Conservation (phyloP, 2,113 vertebrate genomes). For the Pachyramphus minor region DNA sequence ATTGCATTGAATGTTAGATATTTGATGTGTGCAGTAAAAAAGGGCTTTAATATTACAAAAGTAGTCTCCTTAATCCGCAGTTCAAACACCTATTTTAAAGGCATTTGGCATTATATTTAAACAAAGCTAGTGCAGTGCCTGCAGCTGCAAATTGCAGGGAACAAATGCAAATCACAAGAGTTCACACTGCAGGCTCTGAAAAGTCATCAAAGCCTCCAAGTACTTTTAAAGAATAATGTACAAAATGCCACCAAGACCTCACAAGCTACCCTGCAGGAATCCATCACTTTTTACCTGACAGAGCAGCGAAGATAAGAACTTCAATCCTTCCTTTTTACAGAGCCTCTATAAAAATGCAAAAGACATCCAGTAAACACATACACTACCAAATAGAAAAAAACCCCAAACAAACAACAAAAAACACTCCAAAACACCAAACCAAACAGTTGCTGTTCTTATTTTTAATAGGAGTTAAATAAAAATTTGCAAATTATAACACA, state of each 20-base stretch:
- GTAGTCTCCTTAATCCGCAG: constrained; percentile 37
- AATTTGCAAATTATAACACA: not conserved
- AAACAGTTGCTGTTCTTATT: not conserved
- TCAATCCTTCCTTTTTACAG: not conserved
- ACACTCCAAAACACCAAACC: no score
- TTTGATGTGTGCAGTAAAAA: not conserved
- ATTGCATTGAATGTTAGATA: not conserved
- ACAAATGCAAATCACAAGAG: constrained; percentile 50
- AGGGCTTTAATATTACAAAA: constrained; percentile 30
- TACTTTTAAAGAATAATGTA: constrained; percentile 24
- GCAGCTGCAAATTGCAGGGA: constrained; percentile 50
- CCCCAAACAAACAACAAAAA: not conserved
- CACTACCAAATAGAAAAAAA: not conserved
- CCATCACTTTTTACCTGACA: not conserved
- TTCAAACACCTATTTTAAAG: constrained; percentile 46
- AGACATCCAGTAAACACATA: not conserved
- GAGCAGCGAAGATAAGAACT: not conserved
- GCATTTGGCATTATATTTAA: constrained; percentile 26
- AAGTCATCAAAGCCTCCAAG: constrained; percentile 43
- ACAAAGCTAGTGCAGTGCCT: constrained; percentile 34
- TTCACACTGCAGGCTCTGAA: constrained; percentile 10
- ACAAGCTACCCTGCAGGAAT: constrained; percentile 32
- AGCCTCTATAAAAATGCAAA: not conserved
- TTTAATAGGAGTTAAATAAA: not conserved
- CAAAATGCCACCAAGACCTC: constrained; percentile 14